Evolutionary conservation across 2,113 vertebrate genomes (phyloP), one percentile per base, ranked within the genome.

Genomic region (Sceloporus tristichus): DNA sequence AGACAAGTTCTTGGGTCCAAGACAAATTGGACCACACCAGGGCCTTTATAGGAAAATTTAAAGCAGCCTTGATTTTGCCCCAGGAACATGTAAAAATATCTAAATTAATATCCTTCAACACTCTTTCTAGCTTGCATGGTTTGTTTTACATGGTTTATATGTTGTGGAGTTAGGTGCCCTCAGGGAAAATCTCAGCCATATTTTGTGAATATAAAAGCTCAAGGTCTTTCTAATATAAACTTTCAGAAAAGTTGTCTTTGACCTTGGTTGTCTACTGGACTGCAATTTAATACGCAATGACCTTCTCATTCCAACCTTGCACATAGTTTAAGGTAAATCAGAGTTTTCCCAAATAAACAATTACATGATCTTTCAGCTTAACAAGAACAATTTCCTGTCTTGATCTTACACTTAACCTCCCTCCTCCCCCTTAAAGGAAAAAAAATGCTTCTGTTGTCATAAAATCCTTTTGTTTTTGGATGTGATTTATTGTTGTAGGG

Each of bases 401-500:
- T 84, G 59, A 29, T 86, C 86, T 93, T 92, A 29, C 71, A 92
- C 85, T 88, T 88, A 88, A 88, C 87, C 87, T 88, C 88, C 86
- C 86, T 88, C 87, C 91, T 91, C 87, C 90, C 87, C 6, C 70
- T 88, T 53, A 71, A 90, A 75, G 91, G 89, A 81, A 92, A 38
- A 85, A 86, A 85, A 86, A 82, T 1, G 80, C 42, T 92, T 89
- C 82, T 94, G 90, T 85, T 93, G 74, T 90, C 83, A 82, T 81
- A 79, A 87, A 91, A 11, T 38, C 85, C 53, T 88, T 91, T 95
- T 95, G 84, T 78, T 92, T 89, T 85, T 92, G 90, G 88, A 90
- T 83, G 75, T 76, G 88, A 86, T 91, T 94, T 95, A 88, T 95
- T 83, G 87, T 88, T 92, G 56, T 84, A 91, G 65, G 87, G 90